These are phyloP conservation scores for Eledona agricola DNA, from an alignment of 2,888 invertebrate genomes.

Conservation along the genomic window DNA sequence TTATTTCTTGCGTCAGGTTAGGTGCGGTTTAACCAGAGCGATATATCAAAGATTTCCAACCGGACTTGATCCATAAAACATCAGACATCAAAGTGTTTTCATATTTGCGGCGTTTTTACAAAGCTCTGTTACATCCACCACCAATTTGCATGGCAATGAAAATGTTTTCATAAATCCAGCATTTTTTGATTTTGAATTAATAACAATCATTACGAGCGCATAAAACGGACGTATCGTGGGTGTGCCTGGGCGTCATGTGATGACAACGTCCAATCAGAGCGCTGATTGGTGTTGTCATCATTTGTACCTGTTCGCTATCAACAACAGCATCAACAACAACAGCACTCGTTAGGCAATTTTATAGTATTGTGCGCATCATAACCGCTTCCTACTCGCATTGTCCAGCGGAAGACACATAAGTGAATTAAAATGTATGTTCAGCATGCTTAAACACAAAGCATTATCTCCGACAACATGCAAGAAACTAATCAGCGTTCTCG, in stretches of 20 bases:
- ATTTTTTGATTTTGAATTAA: no score
- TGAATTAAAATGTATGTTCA: constrained; percentile 21
- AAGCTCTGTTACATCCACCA: no score
- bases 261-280: constrained; percentile 20
- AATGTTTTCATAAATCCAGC: no score
- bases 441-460: constrained; percentile 15
- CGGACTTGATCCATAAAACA: constrained; percentile 9
- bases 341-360: constrained; percentile 1
- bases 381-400: constrained; percentile 9
- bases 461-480: constrained; percentile 31
- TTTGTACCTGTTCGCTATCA: constrained; percentile 5
- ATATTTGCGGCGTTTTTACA: no score
- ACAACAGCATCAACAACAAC: no score
- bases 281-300: constrained; percentile 14
- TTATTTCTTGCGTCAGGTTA: constrained; percentile 11
- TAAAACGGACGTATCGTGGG: constrained; percentile 15
- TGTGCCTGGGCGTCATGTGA: constrained; percentile 26
- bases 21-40: constrained; percentile 13
- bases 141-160: no score
- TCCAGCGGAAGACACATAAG: constrained; percentile 7
- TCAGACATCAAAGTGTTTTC: constrained; percentile 9
- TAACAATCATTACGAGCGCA: no score
- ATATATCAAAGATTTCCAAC: constrained; percentile 19
- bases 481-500: constrained; percentile 30
- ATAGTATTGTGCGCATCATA: constrained; percentile 3